Evolutionary conservation across 2,797 vertebrate genomes (phyloP).

Genomic region (Xiphophorus birchmanni): DNA sequence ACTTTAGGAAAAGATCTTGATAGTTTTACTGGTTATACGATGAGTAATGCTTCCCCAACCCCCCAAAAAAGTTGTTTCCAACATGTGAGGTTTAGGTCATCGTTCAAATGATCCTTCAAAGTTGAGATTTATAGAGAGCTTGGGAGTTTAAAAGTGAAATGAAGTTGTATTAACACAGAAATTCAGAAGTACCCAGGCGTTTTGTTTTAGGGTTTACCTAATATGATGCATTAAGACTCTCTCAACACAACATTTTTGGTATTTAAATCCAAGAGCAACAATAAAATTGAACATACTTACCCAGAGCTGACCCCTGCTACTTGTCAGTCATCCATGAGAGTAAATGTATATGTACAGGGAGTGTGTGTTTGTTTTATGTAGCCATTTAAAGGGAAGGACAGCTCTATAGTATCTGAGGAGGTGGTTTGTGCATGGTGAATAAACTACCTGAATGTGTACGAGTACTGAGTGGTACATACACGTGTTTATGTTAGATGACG

Average conservation of each 20-base stretch:
- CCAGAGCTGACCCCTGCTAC: slow-evolving; percentile 67
- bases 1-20: neutral
- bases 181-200: neutral
- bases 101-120: neutral
- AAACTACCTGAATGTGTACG: slow-evolving; percentile 59
- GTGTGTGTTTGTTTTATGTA: slow-evolving; percentile 42
- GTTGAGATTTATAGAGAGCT: slow-evolving; percentile 9
- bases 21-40: neutral
- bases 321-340: slow-evolving; percentile 50
- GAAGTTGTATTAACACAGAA: slow-evolving; percentile 7
- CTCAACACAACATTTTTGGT: slow-evolving; percentile 29
- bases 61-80: slow-evolving; percentile 5
- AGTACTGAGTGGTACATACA: slow-evolving; percentile 94
- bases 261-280: slow-evolving; percentile 36
- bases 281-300: slow-evolving; percentile 76
- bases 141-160: slow-evolving; percentile 19
- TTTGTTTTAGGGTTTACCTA: slow-evolving; percentile 11
- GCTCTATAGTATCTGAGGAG: slow-evolving; percentile 11
- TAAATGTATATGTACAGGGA: slow-evolving; percentile 9
- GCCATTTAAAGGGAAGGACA: slow-evolving; percentile 32
- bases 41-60: neutral
- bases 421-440: slow-evolving; percentile 41
- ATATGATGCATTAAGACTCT: slow-evolving; percentile 11
- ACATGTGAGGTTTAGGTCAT: slow-evolving; percentile 7
- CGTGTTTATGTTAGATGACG: slow-evolving; percentile 89